Evolutionary conservation across 1,140 invertebrate genomes (phyloP).

Genomic region (Doryteuthis pealeii): DNA sequence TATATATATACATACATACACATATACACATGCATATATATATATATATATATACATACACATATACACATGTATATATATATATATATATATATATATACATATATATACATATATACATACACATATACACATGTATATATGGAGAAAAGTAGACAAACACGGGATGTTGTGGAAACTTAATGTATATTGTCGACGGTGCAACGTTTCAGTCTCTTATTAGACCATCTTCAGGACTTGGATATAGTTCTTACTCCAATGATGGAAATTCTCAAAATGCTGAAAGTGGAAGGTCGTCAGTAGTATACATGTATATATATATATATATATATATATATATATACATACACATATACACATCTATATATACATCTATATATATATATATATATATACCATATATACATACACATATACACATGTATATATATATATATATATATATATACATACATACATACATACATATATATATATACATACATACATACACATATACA

Average conservation of each 20-base stretch:
- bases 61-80: constrained; percentile 12
- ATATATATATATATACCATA: too few species aligned
- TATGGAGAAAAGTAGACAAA: too few species aligned
- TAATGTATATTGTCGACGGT: too few species aligned
- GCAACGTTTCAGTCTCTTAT: too few species aligned
- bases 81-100: background rate
- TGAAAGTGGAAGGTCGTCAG: background rate
- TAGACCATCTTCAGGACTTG: too few species aligned
- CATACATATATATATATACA: background rate
- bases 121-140: background rate
- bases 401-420: background rate
- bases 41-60: constrained; percentile 19
- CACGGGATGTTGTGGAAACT: too few species aligned
- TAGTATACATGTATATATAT: background rate
- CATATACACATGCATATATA: constrained; percentile 14
- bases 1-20: constrained; percentile 19
- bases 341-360: too few species aligned
- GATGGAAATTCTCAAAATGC: too few species aligned
- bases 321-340: background rate
- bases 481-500: background rate
- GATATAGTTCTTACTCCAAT: too few species aligned
- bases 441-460: background rate
- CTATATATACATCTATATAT: too few species aligned
- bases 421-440: background rate
- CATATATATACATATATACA: background rate